These are phyloP conservation scores for Entomobrya multifasciata DNA, from an alignment of 2,888 invertebrate genomes.

Conservation along the genomic window DNA sequence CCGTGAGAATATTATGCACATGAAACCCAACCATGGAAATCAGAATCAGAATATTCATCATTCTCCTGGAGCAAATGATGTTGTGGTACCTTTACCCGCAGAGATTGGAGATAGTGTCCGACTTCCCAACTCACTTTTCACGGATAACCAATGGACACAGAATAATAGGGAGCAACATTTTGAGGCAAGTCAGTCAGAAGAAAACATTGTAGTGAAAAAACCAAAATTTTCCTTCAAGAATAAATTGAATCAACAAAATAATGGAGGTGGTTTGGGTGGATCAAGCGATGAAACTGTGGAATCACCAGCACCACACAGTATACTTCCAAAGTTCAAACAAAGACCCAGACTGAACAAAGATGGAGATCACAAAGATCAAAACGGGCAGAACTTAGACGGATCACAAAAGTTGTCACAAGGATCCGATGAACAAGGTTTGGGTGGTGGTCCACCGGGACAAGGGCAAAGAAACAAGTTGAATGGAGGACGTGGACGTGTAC, in stretches of 20 bases:
- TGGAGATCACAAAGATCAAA: slow-evolving; percentile 1
- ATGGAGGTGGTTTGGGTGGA: slow-evolving; percentile 26
- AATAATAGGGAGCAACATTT: slow-evolving; percentile 50
- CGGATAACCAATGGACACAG: slow-evolving; percentile 73
- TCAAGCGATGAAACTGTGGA: slow-evolving; percentile 64
- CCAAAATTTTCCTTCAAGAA: slow-evolving; percentile 74
- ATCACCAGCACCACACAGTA: slow-evolving; percentile 44
- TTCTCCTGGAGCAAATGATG: slow-evolving; percentile 60
- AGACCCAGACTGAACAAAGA: slow-evolving; percentile 52
- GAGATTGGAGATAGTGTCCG: slow-evolving; percentile 74
- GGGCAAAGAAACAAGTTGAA: slow-evolving; percentile 72
- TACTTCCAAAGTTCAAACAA: slow-evolving; percentile 65
- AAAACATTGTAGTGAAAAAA: slow-evolving; percentile 75
- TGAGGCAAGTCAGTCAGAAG: slow-evolving; percentile 76
- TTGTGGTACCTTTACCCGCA: slow-evolving; percentile 75
- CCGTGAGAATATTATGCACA: slow-evolving; percentile 76
- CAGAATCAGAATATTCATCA: slow-evolving; percentile 66
- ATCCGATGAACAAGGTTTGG: slow-evolving; percentile 23
- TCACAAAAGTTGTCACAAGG: slow-evolving; percentile 51
- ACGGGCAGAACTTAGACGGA: slow-evolving; percentile 41
- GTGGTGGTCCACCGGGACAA: slow-evolving; percentile 1
- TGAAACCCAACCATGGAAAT: slow-evolving; percentile 71
- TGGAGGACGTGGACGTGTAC: slow-evolving; percentile 69
- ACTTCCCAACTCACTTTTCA: slow-evolving; percentile 73
- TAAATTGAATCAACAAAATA: slow-evolving; percentile 50